phyloP scores from a whole-genome alignment of 2,113 vertebrate species.

The Hyaena hyaena region DNA sequence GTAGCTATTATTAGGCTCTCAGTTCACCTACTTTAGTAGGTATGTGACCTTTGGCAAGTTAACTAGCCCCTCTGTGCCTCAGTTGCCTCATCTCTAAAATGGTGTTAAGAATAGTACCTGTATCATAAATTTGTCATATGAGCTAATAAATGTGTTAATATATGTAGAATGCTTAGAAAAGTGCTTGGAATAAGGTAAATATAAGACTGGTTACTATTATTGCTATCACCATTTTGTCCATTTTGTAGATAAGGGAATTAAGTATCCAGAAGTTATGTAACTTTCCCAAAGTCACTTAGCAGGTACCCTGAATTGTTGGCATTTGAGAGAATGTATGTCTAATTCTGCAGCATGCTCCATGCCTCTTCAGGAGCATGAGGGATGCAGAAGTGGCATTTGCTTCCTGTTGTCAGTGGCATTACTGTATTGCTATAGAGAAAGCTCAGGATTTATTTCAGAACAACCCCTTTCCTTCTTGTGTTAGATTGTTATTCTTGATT shows the following conservation, averaged over 20 bases:
- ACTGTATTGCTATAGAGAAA: background rate
- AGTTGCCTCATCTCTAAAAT: background rate
- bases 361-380: background rate
- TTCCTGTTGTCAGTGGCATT: background rate
- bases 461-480: background rate
- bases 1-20: background rate
- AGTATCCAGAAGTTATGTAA: background rate
- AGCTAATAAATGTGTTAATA: background rate
- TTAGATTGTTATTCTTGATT: background rate
- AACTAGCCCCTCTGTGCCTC: background rate
- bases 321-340: background rate
- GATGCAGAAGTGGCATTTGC: background rate
- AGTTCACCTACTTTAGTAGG: background rate
- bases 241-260: background rate
- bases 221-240: background rate
- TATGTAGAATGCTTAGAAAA: background rate
- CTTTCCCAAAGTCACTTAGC: background rate
- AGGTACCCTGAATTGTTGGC: background rate
- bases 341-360: background rate
- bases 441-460: background rate
- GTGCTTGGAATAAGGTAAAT: background rate
- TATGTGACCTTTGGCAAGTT: background rate
- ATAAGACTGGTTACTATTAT: background rate
- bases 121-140: background rate
- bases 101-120: background rate